A percentile compares a stretch with the other conserved stretches of the same genome.
Evolutionary conservation across 2,888 invertebrate species (phyloP).

Genomic region (Aporophyla nigra): DNA sequence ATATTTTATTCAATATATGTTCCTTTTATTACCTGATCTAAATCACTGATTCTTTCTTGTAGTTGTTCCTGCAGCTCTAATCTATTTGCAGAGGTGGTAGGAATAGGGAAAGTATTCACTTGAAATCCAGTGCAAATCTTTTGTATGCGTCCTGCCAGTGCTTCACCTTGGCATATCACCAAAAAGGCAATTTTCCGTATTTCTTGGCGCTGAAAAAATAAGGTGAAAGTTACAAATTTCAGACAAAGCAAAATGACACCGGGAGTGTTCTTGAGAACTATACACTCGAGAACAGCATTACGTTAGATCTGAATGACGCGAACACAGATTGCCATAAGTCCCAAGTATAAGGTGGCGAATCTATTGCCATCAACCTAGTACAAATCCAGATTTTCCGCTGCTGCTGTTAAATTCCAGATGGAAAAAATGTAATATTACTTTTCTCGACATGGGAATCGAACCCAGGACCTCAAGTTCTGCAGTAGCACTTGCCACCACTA

Average conservation of each 20-base stretch:
- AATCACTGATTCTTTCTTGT: constrained; percentile 94
- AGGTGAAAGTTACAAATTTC: background rate
- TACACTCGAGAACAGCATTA: too few species aligned
- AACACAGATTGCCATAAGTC: background rate
- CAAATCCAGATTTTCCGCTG: too few species aligned
- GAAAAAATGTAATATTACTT: too few species aligned
- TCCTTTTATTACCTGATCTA: constrained; percentile 92
- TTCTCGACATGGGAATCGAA: too few species aligned
- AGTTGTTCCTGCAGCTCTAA: constrained; percentile 95
- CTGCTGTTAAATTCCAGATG: too few species aligned
- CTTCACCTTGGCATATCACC: constrained; percentile 96
- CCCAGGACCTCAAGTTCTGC: too few species aligned
- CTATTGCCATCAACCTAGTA: too few species aligned
- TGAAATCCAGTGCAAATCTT: constrained; percentile 97
- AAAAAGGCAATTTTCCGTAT: constrained; percentile 96
- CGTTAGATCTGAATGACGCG: background rate
- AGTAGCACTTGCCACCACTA: too few species aligned
- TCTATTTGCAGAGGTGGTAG: constrained; percentile 94
- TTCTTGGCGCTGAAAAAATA: constrained; percentile 92
- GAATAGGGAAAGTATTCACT: constrained; percentile 96
- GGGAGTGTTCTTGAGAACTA: background rate
- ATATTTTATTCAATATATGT: background rate
- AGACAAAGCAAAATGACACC: too few species aligned
- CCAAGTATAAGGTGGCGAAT: too few species aligned
- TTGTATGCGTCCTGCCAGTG: constrained; percentile 94